These are phyloP conservation scores for Halcyon malimbica DNA, from an alignment of 2,113 vertebrate genomes.

Conservation along the genomic window DNA sequence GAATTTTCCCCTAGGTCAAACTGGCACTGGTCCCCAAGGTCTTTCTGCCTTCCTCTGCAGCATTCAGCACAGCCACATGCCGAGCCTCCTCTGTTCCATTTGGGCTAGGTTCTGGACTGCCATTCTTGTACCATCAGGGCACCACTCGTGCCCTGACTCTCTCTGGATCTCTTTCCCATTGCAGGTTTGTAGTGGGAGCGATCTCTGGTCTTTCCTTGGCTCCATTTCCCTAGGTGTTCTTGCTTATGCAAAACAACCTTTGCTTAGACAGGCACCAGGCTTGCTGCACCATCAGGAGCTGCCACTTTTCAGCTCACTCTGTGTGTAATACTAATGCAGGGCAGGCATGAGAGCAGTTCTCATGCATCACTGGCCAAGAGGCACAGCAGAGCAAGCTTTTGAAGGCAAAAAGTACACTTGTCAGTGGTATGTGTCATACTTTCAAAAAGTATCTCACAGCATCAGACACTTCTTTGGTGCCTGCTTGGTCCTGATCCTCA, in stretches of 20 bases:
- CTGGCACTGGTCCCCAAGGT: not conserved
- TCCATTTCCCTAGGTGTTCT: not conserved
- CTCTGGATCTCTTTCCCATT: not conserved
- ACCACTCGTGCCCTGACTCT: not conserved
- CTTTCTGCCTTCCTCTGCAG: not conserved
- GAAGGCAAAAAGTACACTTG: not conserved
- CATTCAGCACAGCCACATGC: not conserved
- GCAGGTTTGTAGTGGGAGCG: not conserved
- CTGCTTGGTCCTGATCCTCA: not conserved
- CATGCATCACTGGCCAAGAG: not conserved
- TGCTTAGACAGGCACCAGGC: not conserved
- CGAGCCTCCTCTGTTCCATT: not conserved
- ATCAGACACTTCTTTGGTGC: not conserved
- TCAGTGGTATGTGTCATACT: not conserved
- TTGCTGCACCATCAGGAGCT: not conserved
- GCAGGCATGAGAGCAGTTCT: fast-evolving
- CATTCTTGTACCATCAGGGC: not conserved
- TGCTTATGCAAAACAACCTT: not conserved
- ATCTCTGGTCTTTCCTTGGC: not conserved
- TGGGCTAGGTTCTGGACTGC: not conserved
- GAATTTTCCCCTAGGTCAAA: not conserved
- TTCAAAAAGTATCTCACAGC: not conserved
- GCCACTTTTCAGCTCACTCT: not conserved
- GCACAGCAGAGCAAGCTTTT: fast-evolving
- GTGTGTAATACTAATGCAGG: not conserved